These are phyloP conservation scores for Eupithecia exiguata DNA, from an alignment of 2,888 invertebrate species.

Conservation along the genomic window DNA sequence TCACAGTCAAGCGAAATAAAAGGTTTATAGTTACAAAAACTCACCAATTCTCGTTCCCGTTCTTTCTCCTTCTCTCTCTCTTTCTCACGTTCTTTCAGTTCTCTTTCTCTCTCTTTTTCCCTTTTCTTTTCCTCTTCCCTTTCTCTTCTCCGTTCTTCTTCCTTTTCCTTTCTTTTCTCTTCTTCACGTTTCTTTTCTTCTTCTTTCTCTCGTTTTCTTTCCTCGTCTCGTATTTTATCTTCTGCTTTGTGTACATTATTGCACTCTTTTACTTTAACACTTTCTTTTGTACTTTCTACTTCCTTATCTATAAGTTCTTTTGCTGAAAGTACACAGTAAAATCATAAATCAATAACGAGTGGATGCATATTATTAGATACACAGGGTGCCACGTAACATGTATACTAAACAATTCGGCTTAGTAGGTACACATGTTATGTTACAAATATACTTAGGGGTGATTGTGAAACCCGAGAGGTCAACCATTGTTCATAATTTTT, in stretches of 20 bases:
- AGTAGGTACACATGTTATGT: too few relatives aligned
- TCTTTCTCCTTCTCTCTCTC: constrained; percentile 54
- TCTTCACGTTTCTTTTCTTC: constrained; percentile 54
- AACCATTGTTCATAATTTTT: too few relatives aligned
- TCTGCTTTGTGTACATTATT: constrained; percentile 58
- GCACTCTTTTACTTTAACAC: constrained; percentile 81
- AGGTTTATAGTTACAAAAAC: not conserved
- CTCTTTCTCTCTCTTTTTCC: constrained; percentile 58
- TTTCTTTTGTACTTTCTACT: constrained; percentile 78
- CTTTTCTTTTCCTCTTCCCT: constrained; percentile 51
- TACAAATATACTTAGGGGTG: too few relatives aligned
- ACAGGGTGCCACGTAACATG: too few relatives aligned
- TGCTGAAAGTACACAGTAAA: constrained; percentile 58
- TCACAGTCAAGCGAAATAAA: not conserved
- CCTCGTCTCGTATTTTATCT: constrained; percentile 56
- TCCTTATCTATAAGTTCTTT: constrained; percentile 78
- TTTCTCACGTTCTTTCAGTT: constrained; percentile 59
- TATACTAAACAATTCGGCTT: too few relatives aligned
- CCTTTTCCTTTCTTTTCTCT: constrained; percentile 58
- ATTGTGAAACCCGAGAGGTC: too few relatives aligned
- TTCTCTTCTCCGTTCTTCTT: constrained; percentile 67
- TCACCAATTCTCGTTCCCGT: constrained; percentile 66
- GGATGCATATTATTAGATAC: not conserved
- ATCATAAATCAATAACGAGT: too few relatives aligned
- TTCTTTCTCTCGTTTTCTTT: constrained; percentile 45